phyloP scores from a whole-genome alignment of 2,888 invertebrate species.

The Epinotia ramella region DNA sequence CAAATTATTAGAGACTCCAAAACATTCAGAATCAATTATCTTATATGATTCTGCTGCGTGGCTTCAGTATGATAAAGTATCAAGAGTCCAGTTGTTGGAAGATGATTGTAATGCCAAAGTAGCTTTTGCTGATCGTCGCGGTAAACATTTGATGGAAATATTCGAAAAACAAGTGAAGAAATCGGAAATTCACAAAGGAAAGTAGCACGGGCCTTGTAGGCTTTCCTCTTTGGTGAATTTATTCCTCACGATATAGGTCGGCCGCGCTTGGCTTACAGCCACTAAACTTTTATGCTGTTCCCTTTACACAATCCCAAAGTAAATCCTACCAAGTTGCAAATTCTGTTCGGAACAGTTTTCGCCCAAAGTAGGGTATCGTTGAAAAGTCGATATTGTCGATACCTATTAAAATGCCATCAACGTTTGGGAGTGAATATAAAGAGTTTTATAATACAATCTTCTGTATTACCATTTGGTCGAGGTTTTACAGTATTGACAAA shows the following conservation, averaged over 20 bases:
- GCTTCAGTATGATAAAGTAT: neutral
- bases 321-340: constrained; percentile 33
- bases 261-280: constrained; percentile 41
- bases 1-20: too few species aligned
- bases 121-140: neutral
- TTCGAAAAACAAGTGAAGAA: constrained; percentile 18
- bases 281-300: constrained; percentile 43
- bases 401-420: constrained; percentile 34
- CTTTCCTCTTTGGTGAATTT: constrained; percentile 33
- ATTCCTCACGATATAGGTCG: constrained; percentile 43
- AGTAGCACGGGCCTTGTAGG: constrained; percentile 19
- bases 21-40: too few species aligned
- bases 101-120: neutral
- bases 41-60: neutral
- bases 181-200: constrained; percentile 13
- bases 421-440: constrained; percentile 11
- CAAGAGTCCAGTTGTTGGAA: neutral
- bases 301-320: constrained; percentile 33
- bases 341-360: constrained; percentile 20
- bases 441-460: constrained; percentile 4
- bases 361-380: constrained; percentile 7
- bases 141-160: constrained; percentile 13
- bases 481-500: constrained; percentile 1
- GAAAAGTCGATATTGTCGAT: constrained; percentile 18
- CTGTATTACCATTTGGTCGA: neutral